A percentile compares a stretch with the other conserved stretches of the same genome.
Evolutionary conservation across 2,888 invertebrate species (phyloP).

Genomic region (Himalopsyche kuldschensis): DNA sequence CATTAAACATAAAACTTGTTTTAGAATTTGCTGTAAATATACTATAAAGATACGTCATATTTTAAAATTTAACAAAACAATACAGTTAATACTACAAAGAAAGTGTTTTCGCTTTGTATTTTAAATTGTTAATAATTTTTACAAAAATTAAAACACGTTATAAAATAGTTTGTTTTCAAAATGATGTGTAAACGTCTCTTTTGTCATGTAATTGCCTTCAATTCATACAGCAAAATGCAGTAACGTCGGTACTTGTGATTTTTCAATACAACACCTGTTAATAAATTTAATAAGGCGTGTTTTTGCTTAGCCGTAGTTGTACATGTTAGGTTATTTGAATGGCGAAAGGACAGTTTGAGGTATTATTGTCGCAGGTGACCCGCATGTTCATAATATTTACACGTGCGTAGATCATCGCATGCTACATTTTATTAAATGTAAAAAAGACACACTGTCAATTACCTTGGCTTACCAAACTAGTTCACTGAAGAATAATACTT

Average conservation of each 20-base stretch:
- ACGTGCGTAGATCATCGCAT: conserved; percentile 21
- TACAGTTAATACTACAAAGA: not conserved
- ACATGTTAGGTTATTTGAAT: not conserved
- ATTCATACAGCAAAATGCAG: not conserved
- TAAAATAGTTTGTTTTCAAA: conserved; percentile 3
- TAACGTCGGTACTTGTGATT: not conserved
- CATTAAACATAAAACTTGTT: too few species aligned
- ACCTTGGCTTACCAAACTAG: not conserved
- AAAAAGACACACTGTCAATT: not conserved
- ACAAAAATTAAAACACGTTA: not conserved
- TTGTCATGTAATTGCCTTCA: conserved; percentile 15
- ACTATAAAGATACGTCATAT: too few species aligned
- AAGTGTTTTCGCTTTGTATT: not conserved
- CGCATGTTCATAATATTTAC: conserved; percentile 32
- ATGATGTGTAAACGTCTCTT: conserved; percentile 29
- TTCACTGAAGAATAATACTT: not conserved
- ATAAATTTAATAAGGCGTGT: not conserved
- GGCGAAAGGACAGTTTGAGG: conserved; percentile 8
- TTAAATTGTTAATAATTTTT: not conserved
- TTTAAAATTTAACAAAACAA: not conserved
- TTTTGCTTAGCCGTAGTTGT: not conserved
- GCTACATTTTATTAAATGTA: not conserved
- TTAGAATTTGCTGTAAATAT: too few species aligned
- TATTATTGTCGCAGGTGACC: conserved; percentile 28
- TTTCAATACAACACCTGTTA: not conserved